Evolutionary conservation across 2,113 vertebrate genomes (phyloP).

Genomic region (Pteronura brasiliensis): DNA sequence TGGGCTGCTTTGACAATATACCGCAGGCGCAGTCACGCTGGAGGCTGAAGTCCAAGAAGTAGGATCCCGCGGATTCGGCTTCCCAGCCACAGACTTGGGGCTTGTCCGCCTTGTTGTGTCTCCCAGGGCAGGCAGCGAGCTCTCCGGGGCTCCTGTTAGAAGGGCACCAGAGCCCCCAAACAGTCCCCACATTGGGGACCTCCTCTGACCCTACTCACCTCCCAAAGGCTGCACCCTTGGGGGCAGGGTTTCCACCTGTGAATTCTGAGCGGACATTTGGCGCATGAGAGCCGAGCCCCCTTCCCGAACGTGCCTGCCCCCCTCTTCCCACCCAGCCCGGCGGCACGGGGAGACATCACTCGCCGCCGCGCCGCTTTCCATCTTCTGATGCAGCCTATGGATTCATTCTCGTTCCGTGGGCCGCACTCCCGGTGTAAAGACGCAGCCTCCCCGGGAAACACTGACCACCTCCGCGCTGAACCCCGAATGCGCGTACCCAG

Average conservation of each 20-base stretch:
- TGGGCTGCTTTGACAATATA: background rate
- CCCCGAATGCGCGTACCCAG: rapidly evolving
- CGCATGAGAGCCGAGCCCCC: too few species aligned
- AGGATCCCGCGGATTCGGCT: background rate
- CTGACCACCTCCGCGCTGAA: rapidly evolving
- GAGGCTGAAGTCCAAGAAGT: background rate
- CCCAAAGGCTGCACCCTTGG: rapidly evolving
- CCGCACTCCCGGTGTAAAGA: background rate
- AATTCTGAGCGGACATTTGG: background rate
- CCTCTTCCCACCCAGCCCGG: rapidly evolving
- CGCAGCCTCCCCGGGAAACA: too few species aligned
- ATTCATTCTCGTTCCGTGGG: background rate
- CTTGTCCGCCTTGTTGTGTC: background rate
- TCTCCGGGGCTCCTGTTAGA: background rate
- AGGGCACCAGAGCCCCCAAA: background rate
- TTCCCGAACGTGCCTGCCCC: rapidly evolving
- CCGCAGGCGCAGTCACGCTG: rapidly evolving
- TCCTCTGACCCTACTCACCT: background rate
- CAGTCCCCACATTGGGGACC: background rate
- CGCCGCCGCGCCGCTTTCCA: rapidly evolving
- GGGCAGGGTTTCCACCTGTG: background rate
- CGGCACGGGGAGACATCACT: rapidly evolving
- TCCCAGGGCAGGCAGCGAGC: background rate
- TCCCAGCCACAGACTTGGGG: background rate
- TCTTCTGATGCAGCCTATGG: background rate